These are phyloP conservation scores for Drosophila aff. DNA, from an alignment of 1,140 invertebrate species.

Conservation along the genomic window DNA sequence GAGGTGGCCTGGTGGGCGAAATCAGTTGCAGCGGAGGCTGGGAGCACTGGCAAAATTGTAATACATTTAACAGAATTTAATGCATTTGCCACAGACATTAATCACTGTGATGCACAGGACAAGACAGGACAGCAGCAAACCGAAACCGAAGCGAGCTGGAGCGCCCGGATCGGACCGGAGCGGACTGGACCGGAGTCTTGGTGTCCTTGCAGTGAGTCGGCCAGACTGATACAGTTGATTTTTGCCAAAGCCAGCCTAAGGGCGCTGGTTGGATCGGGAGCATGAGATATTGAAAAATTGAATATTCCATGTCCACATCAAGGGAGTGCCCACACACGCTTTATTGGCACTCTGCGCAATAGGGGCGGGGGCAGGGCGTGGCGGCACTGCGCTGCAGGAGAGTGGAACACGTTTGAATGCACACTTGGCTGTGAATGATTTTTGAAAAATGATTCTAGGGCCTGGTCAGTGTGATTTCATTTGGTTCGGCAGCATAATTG, in stretches of 20 bases:
- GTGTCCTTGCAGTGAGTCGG: conserved; percentile 48
- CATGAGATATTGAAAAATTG: conserved; percentile 83
- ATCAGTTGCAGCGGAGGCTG: conserved; percentile 16
- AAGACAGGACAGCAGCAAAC: conserved; percentile 60
- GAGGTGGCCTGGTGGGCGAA: conserved; percentile 1
- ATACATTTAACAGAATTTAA: conserved; percentile 85
- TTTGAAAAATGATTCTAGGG: conserved; percentile 73
- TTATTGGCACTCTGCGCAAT: conserved; percentile 67
- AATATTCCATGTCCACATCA: conserved; percentile 74
- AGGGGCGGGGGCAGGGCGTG: background rate
- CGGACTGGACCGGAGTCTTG: conserved; percentile 6
- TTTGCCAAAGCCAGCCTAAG: conserved; percentile 67
- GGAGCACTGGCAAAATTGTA: conserved; percentile 77
- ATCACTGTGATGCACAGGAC: conserved; percentile 83
- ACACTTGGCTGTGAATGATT: conserved; percentile 78
- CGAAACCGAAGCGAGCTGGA: conserved; percentile 35
- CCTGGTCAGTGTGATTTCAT: conserved; percentile 67
- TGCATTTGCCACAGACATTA: conserved; percentile 85
- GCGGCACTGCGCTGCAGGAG: background rate
- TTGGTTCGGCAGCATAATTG: conserved; percentile 73
- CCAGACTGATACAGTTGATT: conserved; percentile 69
- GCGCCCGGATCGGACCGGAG: background rate
- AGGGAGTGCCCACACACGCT: conserved; percentile 47
- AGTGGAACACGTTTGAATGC: conserved; percentile 68
- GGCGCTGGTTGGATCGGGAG: conserved; percentile 39